A percentile compares a stretch with the other conserved stretches of the same genome.
phyloP scores from a whole-genome alignment of 2,797 vertebrate genomes.

The Sphenodon punctatus region DNA sequence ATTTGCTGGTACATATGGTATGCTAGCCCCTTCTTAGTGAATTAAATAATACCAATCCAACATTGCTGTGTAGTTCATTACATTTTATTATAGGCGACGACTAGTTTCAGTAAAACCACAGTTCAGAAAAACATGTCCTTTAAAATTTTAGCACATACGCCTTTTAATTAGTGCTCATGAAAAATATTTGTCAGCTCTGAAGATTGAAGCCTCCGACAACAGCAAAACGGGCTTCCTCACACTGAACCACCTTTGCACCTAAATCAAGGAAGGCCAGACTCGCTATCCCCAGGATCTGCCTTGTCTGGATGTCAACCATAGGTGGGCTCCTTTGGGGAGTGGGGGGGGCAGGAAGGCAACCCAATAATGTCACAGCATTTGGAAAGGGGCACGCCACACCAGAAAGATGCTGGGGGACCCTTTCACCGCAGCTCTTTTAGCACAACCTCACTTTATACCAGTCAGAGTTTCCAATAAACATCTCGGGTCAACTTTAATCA shows the following conservation, averaged over 20 bases:
- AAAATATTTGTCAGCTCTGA: background rate
- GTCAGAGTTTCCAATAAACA: too few relatives aligned
- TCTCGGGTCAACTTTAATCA: too few relatives aligned
- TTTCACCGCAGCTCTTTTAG: too few relatives aligned
- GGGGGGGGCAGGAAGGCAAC: background rate
- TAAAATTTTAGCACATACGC: background rate
- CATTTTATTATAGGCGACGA: conserved; percentile 4
- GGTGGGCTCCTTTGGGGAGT: background rate
- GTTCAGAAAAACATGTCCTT: background rate
- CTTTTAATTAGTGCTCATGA: conserved; percentile 17
- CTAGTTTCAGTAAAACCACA: conserved; percentile 12
- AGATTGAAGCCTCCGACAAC: background rate
- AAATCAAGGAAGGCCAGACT: too few relatives aligned
- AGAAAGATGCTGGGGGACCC: too few relatives aligned
- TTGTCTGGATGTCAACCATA: background rate
- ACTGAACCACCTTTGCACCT: background rate
- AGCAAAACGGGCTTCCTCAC: background rate
- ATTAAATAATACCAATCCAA: background rate
- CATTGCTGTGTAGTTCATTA: background rate
- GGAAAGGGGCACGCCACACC: too few relatives aligned
- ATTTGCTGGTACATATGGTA: background rate
- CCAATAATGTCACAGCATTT: too few relatives aligned
- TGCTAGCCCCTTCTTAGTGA: background rate
- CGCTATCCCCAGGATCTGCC: too few relatives aligned
- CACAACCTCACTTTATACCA: too few relatives aligned